Evolutionary conservation across 2,113 vertebrate species (phyloP).

Genomic region (Rostratula benghalensis): DNA sequence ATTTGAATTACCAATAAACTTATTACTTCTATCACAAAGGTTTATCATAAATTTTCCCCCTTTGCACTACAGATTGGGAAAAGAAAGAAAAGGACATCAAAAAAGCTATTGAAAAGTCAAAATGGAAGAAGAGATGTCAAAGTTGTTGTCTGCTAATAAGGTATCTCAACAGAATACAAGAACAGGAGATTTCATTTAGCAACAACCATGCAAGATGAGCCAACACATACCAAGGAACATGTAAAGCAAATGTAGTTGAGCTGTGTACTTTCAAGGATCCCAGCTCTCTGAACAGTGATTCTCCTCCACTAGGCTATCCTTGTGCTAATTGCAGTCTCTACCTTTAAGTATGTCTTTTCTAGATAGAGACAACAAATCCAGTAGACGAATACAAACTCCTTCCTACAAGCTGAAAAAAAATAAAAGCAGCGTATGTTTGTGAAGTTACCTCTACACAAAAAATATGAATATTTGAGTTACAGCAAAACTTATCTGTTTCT

Average conservation of each 20-base stretch:
- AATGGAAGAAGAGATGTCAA: not conserved
- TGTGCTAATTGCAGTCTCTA: not conserved
- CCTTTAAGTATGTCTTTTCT: not conserved
- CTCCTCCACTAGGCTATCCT: not conserved
- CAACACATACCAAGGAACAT: not conserved
- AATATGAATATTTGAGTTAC: not conserved
- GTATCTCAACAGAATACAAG: not conserved
- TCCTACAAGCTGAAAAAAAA: not conserved
- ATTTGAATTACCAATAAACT: not conserved
- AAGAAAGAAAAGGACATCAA: not conserved
- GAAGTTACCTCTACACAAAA: not conserved
- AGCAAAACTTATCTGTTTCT: not conserved
- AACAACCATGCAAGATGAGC: fast-evolving
- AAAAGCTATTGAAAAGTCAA: not conserved
- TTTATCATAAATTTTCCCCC: not conserved
- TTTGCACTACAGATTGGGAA: not conserved
- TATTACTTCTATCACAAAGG: not conserved
- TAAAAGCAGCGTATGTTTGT: not conserved
- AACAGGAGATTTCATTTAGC: not conserved
- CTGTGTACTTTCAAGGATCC: not conserved
- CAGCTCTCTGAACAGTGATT: not conserved
- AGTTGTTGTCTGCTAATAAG: not conserved
- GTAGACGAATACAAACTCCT: not conserved
- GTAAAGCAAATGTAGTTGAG: not conserved
- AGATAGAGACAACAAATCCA: not conserved